These are phyloP conservation scores for Donacobius atricapilla DNA, from an alignment of 2,113 vertebrate species.

Conservation along the genomic window DNA sequence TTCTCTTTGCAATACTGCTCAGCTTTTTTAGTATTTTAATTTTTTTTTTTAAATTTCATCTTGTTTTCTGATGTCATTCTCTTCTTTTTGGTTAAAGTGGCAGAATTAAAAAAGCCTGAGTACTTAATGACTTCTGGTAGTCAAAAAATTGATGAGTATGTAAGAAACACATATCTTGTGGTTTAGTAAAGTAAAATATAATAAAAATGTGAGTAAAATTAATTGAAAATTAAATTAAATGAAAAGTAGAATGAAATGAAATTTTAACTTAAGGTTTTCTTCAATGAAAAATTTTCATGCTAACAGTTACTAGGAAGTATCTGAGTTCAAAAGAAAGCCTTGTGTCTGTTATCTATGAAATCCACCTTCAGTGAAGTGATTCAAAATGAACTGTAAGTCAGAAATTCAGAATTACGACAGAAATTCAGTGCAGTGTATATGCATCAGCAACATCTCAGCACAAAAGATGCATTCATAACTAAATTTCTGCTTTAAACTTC, in stretches of 20 bases:
- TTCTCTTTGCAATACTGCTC: background rate
- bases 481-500: background rate
- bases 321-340: background rate
- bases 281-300: background rate
- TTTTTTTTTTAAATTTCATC: background rate
- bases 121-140: background rate
- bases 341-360: background rate
- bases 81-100: background rate
- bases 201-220: background rate
- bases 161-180: background rate
- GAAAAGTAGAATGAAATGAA: background rate
- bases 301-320: background rate
- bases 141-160: background rate
- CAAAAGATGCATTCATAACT: background rate
- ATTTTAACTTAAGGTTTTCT: background rate
- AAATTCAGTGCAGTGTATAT: background rate
- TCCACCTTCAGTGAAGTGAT: background rate
- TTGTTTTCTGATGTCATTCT: background rate
- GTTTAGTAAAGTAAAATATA: background rate
- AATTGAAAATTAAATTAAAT: background rate
- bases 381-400: background rate
- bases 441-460: background rate
- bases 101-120: background rate
- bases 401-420: background rate
- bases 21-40: rapidly evolving